These are phyloP conservation scores for Eristalis pertinax DNA, from an alignment of 2,888 invertebrate genomes.

Conservation along the genomic window DNA sequence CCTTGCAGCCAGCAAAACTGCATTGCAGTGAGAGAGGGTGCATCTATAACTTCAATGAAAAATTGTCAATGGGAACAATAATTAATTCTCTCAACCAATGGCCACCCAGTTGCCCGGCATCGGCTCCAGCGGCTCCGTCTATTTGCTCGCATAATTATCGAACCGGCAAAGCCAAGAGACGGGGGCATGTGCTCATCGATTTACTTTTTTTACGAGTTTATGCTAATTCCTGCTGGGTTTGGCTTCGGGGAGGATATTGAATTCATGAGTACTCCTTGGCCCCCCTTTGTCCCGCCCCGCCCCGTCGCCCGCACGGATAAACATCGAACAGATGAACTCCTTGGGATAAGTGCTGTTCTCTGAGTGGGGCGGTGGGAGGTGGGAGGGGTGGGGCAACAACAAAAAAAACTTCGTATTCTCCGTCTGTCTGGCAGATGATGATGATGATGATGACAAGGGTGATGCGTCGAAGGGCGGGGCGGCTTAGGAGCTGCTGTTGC, in stretches of 20 bases:
- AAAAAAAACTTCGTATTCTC: constrained; percentile 7
- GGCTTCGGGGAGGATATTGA: constrained; percentile 57
- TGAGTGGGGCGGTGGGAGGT: neutral
- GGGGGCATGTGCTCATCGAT: constrained; percentile 30
- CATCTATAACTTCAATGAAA: neutral
- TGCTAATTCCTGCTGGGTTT: constrained; percentile 50
- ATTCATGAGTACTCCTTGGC: constrained; percentile 39
- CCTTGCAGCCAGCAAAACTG: neutral
- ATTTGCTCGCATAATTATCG: constrained; percentile 6
- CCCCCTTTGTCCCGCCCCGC: neutral
- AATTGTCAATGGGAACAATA: constrained; percentile 20
- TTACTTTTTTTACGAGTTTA: constrained; percentile 56
- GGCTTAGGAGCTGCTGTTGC: neutral
- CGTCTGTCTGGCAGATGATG: constrained; percentile 22
- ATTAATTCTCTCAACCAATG: constrained; percentile 12
- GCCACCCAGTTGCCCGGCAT: neutral
- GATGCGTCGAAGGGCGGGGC: neutral
- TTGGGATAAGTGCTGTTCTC: constrained; percentile 1
- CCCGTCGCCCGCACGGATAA: neutral
- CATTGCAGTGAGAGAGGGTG: constrained; percentile 19
- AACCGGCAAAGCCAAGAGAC: neutral
- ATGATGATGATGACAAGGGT: neutral
- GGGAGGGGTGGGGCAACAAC: neutral
- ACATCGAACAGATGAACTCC: constrained; percentile 11
- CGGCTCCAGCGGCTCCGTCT: neutral